Evolutionary conservation across 2,797 vertebrate species (phyloP), one percentile per base, ranked within the genome.

Genomic region (Crax fasciolata): DNA sequence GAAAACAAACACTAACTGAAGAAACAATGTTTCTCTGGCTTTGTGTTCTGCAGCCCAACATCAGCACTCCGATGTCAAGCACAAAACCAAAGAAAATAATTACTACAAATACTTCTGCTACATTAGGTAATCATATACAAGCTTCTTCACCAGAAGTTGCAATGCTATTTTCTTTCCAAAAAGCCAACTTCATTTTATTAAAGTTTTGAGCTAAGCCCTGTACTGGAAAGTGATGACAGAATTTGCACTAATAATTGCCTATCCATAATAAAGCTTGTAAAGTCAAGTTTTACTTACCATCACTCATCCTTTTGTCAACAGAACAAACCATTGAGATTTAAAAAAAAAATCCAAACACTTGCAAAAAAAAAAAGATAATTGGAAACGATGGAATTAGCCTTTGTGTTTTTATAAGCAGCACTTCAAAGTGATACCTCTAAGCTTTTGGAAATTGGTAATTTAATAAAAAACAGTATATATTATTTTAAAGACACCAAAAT

Each of bases 271-370:
- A 57, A 87, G 58, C 79, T 92, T 83, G 54, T 58, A 41, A 90
- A 91, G 75, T 44, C 35, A 96, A 85, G 44, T n/a, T 51, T 78
- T 39, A 55, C 30, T 82, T 41, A 58, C 28, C n/a, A 79, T 76
- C 41, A 11, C 17, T 94, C 13, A 75, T 51, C 83, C 20, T 79
- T 70, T 65, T 54, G 16, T 57, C 70, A 27, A 84, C 18, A 57
- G 82, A 94, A 97, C 24, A 81, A 96, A 89, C 12, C 51, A 54
- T 21, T 62, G 54, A 90, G 16, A 15, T 41, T 77, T 87, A 76
- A 24, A 67, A 12, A 27, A 54, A 52, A 66, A 23, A 72, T 59
- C 19, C 19, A 51, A 27, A 8, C 2, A 21, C 46, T 49, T 81
- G 43, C 30, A 94, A 71, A 94, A 71, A 78, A n/a, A 35, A 83